phyloP scores from a whole-genome alignment of 2,888 invertebrate species.

The Hartigia nigra region DNA sequence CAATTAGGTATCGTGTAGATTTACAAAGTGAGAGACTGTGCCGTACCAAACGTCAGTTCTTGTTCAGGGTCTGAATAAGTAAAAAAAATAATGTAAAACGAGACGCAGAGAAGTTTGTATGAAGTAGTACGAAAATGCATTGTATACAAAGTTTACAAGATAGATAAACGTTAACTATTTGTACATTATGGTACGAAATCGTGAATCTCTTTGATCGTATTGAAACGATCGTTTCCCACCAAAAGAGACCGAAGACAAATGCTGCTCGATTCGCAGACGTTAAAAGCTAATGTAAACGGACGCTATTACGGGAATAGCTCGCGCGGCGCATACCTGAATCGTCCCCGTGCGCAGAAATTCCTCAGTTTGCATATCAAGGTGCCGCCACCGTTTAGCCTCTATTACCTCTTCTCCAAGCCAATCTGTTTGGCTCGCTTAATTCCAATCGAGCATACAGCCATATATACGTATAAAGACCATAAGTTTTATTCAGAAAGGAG shows the following conservation, averaged over 20 bases:
- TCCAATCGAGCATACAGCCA: not conserved
- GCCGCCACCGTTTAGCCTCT: conserved; percentile 58
- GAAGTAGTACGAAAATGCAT: not conserved
- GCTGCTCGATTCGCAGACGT: conserved; percentile 37
- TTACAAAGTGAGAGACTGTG: not conserved
- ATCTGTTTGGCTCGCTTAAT: conserved; percentile 21
- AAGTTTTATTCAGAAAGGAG: not conserved
- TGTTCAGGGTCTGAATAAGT: not conserved
- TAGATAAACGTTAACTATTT: not conserved
- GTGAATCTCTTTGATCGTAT: not conserved
- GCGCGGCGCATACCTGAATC: conserved; percentile 17
- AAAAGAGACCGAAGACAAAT: conserved; percentile 43
- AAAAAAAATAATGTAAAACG: not conserved
- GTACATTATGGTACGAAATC: not conserved
- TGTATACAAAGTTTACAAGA: no score
- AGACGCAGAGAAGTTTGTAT: not conserved
- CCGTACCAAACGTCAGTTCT: not conserved
- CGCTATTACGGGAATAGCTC: conserved; percentile 36
- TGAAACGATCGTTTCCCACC: not conserved
- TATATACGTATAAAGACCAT: not conserved
- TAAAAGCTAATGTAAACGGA: conserved; percentile 33
- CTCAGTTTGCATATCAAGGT: conserved; percentile 61
- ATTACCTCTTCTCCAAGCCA: conserved; percentile 44
- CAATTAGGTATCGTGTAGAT: conserved; percentile 7
- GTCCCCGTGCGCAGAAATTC: conserved; percentile 47